These are phyloP conservation scores for Apodemus agrarius DNA, from an alignment of 2,797 vertebrate genomes.

Conservation along the genomic window DNA sequence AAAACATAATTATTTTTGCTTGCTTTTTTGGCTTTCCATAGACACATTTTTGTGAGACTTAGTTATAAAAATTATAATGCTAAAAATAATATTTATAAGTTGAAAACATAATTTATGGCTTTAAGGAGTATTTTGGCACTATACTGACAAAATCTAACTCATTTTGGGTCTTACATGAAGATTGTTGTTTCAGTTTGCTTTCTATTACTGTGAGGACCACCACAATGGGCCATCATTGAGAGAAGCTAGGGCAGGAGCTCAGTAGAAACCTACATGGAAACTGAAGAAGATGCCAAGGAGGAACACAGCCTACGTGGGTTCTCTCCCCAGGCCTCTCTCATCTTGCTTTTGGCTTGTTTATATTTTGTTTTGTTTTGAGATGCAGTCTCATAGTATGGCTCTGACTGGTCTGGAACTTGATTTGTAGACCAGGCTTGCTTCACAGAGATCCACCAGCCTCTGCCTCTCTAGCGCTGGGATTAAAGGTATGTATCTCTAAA, in stretches of 20 bases:
- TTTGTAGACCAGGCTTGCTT: neutral
- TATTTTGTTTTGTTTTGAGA: neutral
- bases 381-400: neutral
- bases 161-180: neutral
- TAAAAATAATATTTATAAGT: slow-evolving; percentile 2
- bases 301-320: neutral
- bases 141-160: neutral
- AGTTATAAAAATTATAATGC: neutral
- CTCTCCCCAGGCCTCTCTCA: no score
- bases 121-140: neutral
- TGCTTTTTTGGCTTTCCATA: neutral
- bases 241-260: neutral
- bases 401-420: neutral
- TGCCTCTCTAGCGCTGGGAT: no score
- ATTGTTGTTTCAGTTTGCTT: neutral
- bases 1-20: slow-evolving; percentile 17
- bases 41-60: neutral
- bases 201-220: neutral
- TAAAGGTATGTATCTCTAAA: neutral
- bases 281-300: neutral
- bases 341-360: neutral
- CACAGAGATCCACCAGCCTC: neutral
- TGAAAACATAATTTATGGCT: slow-evolving; percentile 10
- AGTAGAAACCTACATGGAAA: neutral
- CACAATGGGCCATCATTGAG: no score